Conservation (phyloP, 2,113 vertebrate species). For the Ceyx cyanopectus region DNA sequence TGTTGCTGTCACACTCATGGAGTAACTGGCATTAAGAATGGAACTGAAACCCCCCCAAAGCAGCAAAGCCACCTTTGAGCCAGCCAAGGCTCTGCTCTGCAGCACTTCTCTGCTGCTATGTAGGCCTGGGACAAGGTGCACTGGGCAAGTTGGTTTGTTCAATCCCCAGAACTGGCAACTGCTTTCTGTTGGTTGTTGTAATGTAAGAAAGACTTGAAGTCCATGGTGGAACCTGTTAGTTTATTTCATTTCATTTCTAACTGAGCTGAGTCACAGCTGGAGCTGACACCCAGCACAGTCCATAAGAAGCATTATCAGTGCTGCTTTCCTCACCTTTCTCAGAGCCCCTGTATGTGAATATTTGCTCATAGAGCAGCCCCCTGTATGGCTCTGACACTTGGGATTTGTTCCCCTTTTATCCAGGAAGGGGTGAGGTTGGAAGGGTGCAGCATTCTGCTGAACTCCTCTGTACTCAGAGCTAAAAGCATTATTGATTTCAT, state of each 20-base stretch:
- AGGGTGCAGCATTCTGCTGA: not conserved
- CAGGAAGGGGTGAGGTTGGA: not conserved
- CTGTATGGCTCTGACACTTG: not conserved
- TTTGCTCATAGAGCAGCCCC: not conserved
- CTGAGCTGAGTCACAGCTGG: not conserved
- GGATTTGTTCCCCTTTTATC: not conserved
- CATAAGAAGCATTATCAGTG: not conserved
- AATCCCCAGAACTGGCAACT: not conserved
- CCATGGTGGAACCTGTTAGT: not conserved
- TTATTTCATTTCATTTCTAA: not conserved
- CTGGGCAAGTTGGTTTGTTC: not conserved
- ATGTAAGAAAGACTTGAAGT: not conserved
- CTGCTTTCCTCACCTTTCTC: not conserved
- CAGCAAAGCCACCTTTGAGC: accelerated
- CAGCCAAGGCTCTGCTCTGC: not conserved
- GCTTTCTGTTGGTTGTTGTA: not conserved
- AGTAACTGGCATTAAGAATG: not conserved
- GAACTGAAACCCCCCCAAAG: not conserved
- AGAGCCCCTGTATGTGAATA: accelerated
- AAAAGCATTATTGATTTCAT: slow-evolving; percentile 60
- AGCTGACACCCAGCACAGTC: not conserved
- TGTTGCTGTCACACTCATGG: accelerated
- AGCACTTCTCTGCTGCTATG: not conserved
- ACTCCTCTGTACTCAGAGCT: not conserved
- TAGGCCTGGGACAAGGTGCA: not conserved